phyloP scores from a whole-genome alignment of 1,140 invertebrate species.

The Tetragnatha versicolor region DNA sequence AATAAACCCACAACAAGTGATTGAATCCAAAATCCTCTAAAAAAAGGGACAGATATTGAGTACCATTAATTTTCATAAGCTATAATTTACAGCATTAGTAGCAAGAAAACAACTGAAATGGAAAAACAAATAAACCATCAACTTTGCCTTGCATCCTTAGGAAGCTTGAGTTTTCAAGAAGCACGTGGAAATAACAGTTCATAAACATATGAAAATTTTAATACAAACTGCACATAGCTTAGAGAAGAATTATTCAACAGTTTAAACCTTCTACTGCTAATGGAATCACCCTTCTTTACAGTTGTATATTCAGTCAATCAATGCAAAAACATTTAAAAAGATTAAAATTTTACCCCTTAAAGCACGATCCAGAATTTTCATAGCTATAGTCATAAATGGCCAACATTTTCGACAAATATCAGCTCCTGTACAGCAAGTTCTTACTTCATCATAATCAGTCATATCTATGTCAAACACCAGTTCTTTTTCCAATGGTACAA shows the following conservation, averaged over 20 bases:
- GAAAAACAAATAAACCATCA: no score
- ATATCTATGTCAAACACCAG: conserved; percentile 99
- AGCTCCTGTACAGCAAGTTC: conserved; percentile 81
- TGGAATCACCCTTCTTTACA: no score
- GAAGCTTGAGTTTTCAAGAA: background rate
- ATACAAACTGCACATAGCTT: background rate
- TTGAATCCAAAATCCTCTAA: conserved; percentile 94
- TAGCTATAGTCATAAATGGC: conserved; percentile 94
- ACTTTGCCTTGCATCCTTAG: background rate
- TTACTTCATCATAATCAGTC: conserved; percentile 98
- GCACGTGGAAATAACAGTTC: background rate
- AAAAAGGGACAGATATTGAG: conserved; percentile 56
- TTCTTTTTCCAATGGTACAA: conserved; percentile 79
- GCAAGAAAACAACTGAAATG: background rate
- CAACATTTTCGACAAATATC: conserved; percentile 94
- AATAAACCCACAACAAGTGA: conserved; percentile 95
- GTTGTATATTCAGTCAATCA: no score
- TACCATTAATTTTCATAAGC: no score
- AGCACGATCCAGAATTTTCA: conserved; percentile 85
- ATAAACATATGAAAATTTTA: background rate
- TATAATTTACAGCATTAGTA: no score
- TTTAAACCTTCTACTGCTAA: background rate
- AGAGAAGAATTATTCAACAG: background rate
- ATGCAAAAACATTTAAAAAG: no score
- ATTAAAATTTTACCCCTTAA: conserved; percentile 73